Evolutionary conservation across 1,140 invertebrate species (phyloP), one percentile per base, ranked within the genome.

Genomic region (Temnothorax nylanderi): DNA sequence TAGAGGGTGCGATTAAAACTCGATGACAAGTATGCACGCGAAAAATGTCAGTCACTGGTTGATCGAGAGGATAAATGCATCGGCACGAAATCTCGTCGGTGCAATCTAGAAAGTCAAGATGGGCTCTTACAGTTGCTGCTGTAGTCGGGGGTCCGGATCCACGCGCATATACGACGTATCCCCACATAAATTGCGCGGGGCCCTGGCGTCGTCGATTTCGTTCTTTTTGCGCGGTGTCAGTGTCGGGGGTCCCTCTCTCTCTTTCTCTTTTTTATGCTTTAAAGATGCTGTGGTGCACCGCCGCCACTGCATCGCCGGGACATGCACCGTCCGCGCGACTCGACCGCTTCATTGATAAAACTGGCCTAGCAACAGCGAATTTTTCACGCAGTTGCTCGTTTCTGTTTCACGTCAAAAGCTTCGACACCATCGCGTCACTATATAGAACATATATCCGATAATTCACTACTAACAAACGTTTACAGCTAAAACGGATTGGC

Each of bases 181-280:
- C 56, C 18, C 21, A 21, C 65, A 87, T 87, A 87, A 87, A 87
- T 87, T 81, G 76, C 44, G 26, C 51, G 76, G 47, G 37, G 13
- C 51, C 21, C 47, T 37, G 49, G 32, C 37, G 41, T 58, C 34
- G 60, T 87, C 80, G 47, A 85, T 84, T 65, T 67, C 80, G 13
- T 84, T 65, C 18, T 87, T 87, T 84, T 85, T 67, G 49, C 58
- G 3, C 56, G 80, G 71, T 85, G 71, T 86, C 58, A 75, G 32
- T 72, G 65, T 62, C 58, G 58, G n/a, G 10, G 6, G 56, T 47
- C 32, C 58, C 21, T 67, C 49, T 37, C 37, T 41, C 6, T 41
- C 37, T 41, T 3, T 41, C 37, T 41, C 37, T 41, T 1, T 26
- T 2, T 51, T 26, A 37, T 44, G 16, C 47, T 72, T 3, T 3